Conservation (phyloP, 2,797 vertebrate genomes). For the Peromyscus attwateri region DNA sequence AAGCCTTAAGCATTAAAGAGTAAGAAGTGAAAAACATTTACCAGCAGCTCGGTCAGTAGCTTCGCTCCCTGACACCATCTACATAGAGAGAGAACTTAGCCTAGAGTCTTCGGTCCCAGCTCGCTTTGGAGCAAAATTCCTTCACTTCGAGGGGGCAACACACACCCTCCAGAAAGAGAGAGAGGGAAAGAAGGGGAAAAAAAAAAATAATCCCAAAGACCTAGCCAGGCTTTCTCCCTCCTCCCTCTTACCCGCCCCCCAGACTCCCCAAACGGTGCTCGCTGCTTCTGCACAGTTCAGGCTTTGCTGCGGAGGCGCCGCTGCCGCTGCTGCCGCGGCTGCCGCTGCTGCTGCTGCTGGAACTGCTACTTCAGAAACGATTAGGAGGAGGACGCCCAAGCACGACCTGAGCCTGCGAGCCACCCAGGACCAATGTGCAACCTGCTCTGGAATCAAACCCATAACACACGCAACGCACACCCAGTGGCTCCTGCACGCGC, state of each 20-base stretch:
- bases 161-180: slow-evolving; percentile 82
- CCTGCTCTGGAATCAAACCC: slow-evolving; percentile 85
- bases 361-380: slow-evolving; percentile 81
- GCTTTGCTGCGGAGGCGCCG: slow-evolving; percentile 76
- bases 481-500: slow-evolving; percentile 80
- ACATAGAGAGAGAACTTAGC: slow-evolving; percentile 88
- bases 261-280: slow-evolving; percentile 82
- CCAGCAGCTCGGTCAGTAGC: slow-evolving; percentile 88
- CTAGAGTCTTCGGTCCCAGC: slow-evolving; percentile 84
- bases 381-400: slow-evolving; percentile 82
- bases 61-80: slow-evolving; percentile 87
- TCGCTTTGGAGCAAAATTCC: slow-evolving; percentile 88
- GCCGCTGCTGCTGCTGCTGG: slow-evolving; percentile 42
- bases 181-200: slow-evolving; percentile 66
- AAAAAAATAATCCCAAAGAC: slow-evolving; percentile 79
- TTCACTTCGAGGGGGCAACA: slow-evolving; percentile 85
- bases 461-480: slow-evolving; percentile 84
- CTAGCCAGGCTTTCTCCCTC: slow-evolving; percentile 76
- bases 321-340: slow-evolving; percentile 70
- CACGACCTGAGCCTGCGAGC: slow-evolving; percentile 83
- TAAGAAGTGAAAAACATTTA: slow-evolving; percentile 88
- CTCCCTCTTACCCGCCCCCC: slow-evolving; percentile 80
- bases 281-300: slow-evolving; percentile 81
- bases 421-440: slow-evolving; percentile 84
- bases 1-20: slow-evolving; percentile 85